Percentiles rank a stretch among this genome's conserved stretches.
phyloP scores from a whole-genome alignment of 2,888 invertebrate genomes.

The Cheilosia pagana region DNA sequence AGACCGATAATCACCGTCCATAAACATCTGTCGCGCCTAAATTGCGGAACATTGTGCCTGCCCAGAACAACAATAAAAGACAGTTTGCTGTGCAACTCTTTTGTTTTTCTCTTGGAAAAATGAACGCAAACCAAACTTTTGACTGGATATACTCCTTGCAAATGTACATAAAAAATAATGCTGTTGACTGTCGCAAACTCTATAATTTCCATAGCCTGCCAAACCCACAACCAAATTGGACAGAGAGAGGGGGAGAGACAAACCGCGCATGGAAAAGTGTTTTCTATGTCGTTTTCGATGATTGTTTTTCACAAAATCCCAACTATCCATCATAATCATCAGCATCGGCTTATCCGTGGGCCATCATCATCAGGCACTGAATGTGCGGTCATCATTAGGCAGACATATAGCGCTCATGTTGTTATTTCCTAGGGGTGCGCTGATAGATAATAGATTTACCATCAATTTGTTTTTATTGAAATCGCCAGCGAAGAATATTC shows the following conservation, averaged over 20 bases:
- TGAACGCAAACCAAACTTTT: conserved; percentile 39
- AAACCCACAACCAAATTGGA: conserved; percentile 27
- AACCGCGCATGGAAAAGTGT: conserved; percentile 22
- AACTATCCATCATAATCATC: conserved; percentile 67
- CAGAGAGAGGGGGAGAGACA: conserved; percentile 2
- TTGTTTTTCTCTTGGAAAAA: conserved; percentile 13
- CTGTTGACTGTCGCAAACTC: conserved; percentile 58
- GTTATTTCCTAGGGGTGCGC: conserved; percentile 19
- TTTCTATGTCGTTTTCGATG: conserved; percentile 39
- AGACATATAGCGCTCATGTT: conserved; percentile 28
- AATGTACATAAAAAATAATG: conserved; percentile 52
- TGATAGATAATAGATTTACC: not conserved
- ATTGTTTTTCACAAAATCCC: conserved; percentile 50
- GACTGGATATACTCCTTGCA: conserved; percentile 4
- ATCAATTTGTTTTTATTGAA: not conserved
- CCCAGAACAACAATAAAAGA: conserved; percentile 14
- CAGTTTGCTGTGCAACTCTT: conserved; percentile 65
- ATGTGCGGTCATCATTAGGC: conserved; percentile 59
- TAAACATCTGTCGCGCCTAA: conserved; percentile 52
- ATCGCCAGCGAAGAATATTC: conserved; percentile 11
- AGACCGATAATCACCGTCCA: conserved; percentile 55
- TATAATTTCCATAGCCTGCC: conserved; percentile 57
- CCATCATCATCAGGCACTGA: conserved; percentile 13
- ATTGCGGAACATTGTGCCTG: conserved; percentile 25
- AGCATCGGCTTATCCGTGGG: conserved; percentile 46